These are phyloP conservation scores for Falco biarmicus DNA, from an alignment of 2,797 vertebrate genomes.

Conservation along the genomic window DNA sequence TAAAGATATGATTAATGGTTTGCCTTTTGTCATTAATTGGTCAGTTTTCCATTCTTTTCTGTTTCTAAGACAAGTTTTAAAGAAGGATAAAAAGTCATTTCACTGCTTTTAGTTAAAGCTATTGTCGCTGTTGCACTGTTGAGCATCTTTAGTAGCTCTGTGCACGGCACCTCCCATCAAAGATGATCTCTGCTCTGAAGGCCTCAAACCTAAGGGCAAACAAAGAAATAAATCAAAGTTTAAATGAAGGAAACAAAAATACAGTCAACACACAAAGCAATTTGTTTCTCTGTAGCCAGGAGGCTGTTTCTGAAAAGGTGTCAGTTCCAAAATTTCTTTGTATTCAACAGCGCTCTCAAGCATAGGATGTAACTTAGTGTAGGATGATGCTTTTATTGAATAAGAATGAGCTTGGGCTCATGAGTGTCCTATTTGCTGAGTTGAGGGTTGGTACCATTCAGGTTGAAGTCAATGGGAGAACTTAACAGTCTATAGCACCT, in stretches of 20 bases:
- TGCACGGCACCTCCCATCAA: neutral
- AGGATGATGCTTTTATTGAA: neutral
- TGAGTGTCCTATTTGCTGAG: neutral
- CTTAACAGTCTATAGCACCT: neutral
- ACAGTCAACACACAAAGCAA: neutral
- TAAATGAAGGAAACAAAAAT: slow-evolving; percentile 25
- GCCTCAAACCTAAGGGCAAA: slow-evolving; percentile 15
- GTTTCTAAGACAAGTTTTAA: neutral
- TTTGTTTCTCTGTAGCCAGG: slow-evolving; percentile 10
- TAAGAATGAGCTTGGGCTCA: neutral
- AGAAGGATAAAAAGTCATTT: neutral
- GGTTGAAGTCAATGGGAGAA: neutral
- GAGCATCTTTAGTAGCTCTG: neutral
- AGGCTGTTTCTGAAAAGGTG: slow-evolving; percentile 6
- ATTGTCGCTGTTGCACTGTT: neutral
- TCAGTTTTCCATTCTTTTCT: neutral
- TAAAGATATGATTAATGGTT: neutral
- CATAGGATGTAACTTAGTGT: neutral
- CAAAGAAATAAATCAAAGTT: slow-evolving; percentile 26
- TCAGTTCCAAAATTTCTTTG: neutral
- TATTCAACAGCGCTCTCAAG: neutral
- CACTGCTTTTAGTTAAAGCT: neutral
- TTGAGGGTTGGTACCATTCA: neutral
- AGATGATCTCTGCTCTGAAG: neutral
- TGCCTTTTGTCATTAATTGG: neutral